phyloP scores from a whole-genome alignment of 2,797 vertebrate species.

The Platyrinchus mystaceus region DNA sequence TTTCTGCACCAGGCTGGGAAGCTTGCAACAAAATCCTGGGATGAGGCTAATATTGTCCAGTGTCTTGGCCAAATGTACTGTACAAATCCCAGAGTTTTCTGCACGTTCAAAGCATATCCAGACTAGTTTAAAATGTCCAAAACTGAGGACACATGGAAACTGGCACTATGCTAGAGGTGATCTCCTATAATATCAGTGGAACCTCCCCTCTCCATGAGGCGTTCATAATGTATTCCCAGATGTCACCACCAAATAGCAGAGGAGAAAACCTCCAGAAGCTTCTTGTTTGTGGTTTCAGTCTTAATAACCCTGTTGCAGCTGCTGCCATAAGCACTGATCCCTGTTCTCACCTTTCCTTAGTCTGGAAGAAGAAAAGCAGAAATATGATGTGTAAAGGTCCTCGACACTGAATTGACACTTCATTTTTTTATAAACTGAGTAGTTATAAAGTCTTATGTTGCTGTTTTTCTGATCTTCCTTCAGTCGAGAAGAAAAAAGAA shows the following conservation, averaged over 20 bases:
- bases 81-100: background rate
- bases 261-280: background rate
- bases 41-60: background rate
- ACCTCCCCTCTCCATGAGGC: background rate
- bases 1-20: slow-evolving; percentile 10
- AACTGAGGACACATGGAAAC: background rate
- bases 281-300: background rate
- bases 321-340: background rate
- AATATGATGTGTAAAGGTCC: background rate
- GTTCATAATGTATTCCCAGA: background rate
- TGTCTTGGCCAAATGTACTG: background rate
- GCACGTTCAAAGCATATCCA: background rate
- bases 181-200: background rate
- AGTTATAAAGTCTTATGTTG: background rate
- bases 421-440: background rate
- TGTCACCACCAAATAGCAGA: background rate
- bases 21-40: background rate
- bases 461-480: background rate
- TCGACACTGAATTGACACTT: background rate
- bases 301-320: background rate
- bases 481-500: background rate
- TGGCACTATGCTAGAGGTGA: background rate
- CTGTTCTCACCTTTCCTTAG: background rate
- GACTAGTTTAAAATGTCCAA: background rate
- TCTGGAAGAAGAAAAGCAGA: background rate